These are phyloP conservation scores for Mycetomoellerius zeteki DNA, from an alignment of 1,140 invertebrate genomes.

Conservation along the genomic window DNA sequence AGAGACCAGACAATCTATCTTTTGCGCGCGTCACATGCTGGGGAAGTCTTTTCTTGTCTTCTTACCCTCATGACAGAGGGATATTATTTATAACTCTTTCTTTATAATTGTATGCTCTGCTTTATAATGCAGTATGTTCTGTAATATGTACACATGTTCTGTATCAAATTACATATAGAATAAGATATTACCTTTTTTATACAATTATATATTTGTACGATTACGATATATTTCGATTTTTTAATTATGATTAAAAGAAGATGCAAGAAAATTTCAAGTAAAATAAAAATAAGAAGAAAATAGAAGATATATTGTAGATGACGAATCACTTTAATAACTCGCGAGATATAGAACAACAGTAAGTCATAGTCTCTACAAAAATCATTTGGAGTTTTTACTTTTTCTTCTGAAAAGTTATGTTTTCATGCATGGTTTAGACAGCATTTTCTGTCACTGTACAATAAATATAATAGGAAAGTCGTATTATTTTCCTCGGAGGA, in stretches of 20 bases:
- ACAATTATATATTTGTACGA: not conserved
- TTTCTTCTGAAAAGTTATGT: constrained; percentile 34
- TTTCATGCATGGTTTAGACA: not conserved
- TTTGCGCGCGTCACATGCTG: not conserved
- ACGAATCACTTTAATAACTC: constrained; percentile 35
- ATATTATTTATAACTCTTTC: constrained; percentile 4
- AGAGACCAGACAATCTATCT: not conserved
- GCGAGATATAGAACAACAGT: not conserved
- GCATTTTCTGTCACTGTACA: not conserved
- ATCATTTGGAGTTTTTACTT: constrained; percentile 26
- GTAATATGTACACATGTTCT: not conserved
- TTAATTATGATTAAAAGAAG: not conserved
- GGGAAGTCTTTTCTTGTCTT: not conserved
- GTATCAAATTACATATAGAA: constrained; percentile 6
- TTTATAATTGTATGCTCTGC: constrained; percentile 14
- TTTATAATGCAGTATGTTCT: not conserved
- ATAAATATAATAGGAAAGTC: constrained; percentile 24
- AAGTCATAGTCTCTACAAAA: not conserved
- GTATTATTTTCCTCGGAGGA: constrained; percentile 14
- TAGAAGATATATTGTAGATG: not conserved
- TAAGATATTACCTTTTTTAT: not conserved
- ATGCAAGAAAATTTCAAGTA: not conserved
- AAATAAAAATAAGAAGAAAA: not conserved
- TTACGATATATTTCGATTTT: not conserved
- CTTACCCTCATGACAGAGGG: not conserved